phyloP scores from a whole-genome alignment of 2,113 vertebrate genomes.

The Daboia siamensis region DNA sequence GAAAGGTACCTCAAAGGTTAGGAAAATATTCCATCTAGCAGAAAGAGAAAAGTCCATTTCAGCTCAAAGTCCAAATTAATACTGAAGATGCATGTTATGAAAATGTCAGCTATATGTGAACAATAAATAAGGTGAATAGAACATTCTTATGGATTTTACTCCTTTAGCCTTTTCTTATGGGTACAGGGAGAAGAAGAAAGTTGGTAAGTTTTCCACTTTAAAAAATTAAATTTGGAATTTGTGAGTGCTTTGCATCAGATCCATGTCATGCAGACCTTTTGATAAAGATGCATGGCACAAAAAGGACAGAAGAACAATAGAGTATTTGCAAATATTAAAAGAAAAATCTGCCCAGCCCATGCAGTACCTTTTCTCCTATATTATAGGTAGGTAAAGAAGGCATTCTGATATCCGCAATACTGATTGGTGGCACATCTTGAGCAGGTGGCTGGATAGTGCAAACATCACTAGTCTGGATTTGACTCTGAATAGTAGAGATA shows the following conservation, averaged over 20 bases:
- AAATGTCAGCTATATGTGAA: no score
- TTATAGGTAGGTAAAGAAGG: slow-evolving; percentile 70
- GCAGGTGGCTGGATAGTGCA: slow-evolving; percentile 70
- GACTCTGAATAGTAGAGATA: slow-evolving; percentile 70
- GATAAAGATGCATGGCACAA: neutral
- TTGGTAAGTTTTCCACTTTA: neutral
- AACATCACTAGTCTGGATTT: slow-evolving; percentile 72
- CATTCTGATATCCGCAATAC: slow-evolving; percentile 62
- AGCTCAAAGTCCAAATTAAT: neutral
- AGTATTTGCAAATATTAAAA: neutral
- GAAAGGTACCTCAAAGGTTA: neutral
- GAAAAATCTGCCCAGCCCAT: neutral
- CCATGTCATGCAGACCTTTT: neutral
- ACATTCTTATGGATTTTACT: neutral
- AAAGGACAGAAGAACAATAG: neutral
- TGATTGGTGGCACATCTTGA: slow-evolving; percentile 67
- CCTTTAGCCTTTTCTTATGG: neutral
- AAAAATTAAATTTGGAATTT: neutral
- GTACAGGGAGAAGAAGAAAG: neutral
- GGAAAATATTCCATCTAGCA: neutral
- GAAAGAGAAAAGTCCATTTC: neutral
- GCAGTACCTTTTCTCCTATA: slow-evolving; percentile 76
- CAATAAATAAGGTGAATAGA: neutral
- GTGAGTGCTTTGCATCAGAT: no score
- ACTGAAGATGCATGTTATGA: neutral